These are phyloP conservation scores for Eufriesea mexicana DNA, from an alignment of 1,140 invertebrate genomes.

Conservation along the genomic window DNA sequence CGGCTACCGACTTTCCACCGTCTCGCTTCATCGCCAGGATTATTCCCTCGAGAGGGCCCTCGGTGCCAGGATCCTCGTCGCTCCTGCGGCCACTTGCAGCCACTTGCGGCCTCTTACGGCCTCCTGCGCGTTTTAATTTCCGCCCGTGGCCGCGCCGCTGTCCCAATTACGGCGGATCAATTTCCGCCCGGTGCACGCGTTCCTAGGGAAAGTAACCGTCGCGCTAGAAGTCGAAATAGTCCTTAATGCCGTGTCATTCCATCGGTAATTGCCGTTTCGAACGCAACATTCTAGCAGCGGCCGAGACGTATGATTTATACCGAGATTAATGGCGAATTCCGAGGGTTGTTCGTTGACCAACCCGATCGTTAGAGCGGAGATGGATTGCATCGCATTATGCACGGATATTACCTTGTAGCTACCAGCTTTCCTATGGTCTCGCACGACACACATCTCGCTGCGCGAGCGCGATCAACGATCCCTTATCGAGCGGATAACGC, in stretches of 20 bases:
- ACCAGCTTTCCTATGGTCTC: constrained; percentile 46
- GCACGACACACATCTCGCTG: constrained; percentile 20
- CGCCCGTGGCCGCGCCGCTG: too few relatives aligned
- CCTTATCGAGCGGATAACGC: too few relatives aligned
- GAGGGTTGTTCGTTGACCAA: constrained; percentile 61
- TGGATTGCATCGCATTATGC: constrained; percentile 45
- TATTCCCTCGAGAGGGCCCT: too few relatives aligned
- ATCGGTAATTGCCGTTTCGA: constrained; percentile 48
- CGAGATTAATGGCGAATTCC: constrained; percentile 65
- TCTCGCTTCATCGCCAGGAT: not conserved
- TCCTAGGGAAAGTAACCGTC: not conserved
- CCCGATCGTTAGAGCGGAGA: constrained; percentile 46
- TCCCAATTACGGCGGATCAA: too few relatives aligned
- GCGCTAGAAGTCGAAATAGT: constrained; percentile 34
- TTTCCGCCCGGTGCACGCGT: too few relatives aligned
- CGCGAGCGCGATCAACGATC: too few relatives aligned
- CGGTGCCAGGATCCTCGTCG: too few relatives aligned
- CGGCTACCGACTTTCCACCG: not conserved
- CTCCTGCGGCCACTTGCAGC: too few relatives aligned
- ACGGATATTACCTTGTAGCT: constrained; percentile 52
- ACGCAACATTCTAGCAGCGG: constrained; percentile 41
- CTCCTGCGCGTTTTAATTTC: too few relatives aligned
- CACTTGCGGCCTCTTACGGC: too few relatives aligned
- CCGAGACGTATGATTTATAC: constrained; percentile 52
- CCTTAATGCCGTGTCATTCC: constrained; percentile 36